phyloP scores from a whole-genome alignment of 2,113 vertebrate species.

The Oncorhynchus mykiss region DNA sequence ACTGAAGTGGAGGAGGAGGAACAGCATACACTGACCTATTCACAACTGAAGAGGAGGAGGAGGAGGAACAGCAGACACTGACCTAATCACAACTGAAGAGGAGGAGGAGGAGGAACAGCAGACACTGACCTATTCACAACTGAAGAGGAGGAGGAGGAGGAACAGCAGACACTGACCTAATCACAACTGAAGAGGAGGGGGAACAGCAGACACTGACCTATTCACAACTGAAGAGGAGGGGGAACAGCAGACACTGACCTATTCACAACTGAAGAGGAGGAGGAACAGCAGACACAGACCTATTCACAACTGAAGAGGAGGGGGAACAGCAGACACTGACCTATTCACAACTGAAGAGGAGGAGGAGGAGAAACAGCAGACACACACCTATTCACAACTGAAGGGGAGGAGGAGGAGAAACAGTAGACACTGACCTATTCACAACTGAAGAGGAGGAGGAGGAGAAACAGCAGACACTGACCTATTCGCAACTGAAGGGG shows the following conservation, averaged over 20 bases:
- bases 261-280: too few relatives aligned
- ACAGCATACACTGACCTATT: background rate
- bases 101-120: too few relatives aligned
- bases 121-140: background rate
- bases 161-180: too few relatives aligned
- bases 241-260: background rate
- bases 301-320: conserved; percentile 30
- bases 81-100: background rate
- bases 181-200: too few relatives aligned
- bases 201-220: too few relatives aligned
- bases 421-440: too few relatives aligned
- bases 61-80: conserved; percentile 65
- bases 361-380: conserved; percentile 71
- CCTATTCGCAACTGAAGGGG: too few relatives aligned
- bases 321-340: conserved; percentile 56
- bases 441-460: too few relatives aligned
- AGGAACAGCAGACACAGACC: conserved; percentile 36
- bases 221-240: conserved; percentile 30
- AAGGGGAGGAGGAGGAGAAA: background rate
- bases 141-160: too few relatives aligned
- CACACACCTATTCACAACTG: conserved; percentile 42
- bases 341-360: too few relatives aligned
- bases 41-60: too few relatives aligned
- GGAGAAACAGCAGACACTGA: too few relatives aligned
- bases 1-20: conserved; percentile 54